These are phyloP conservation scores for Metallyticus violacea DNA, from an alignment of 2,888 invertebrate species.

Conservation along the genomic window DNA sequence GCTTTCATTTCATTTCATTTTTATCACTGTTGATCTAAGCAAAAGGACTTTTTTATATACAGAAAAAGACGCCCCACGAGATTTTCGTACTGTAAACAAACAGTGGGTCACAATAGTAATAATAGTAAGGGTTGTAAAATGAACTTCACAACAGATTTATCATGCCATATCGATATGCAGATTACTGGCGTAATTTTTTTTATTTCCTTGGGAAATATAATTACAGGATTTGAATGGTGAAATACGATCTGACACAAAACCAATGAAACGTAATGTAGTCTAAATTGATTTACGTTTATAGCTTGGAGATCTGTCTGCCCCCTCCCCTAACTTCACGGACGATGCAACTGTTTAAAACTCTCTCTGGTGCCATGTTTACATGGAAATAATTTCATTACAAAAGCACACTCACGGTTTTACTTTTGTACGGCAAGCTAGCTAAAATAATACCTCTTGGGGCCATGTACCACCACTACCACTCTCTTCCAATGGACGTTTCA, in stretches of 20 bases:
- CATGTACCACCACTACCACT: not conserved
- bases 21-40: no score
- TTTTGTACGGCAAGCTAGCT: not conserved
- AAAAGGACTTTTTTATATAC: not conserved
- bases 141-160: constrained; percentile 13
- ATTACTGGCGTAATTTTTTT: not conserved
- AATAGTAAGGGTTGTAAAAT: not conserved
- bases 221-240: constrained; percentile 3
- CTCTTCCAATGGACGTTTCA: constrained; percentile 12
- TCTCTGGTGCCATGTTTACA: not conserved
- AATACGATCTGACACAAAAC: constrained; percentile 13
- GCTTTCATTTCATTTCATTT: no score
- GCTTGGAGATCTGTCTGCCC: not conserved
- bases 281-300: constrained; percentile 16
- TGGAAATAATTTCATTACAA: not conserved
- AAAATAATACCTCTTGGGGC: constrained; percentile 15
- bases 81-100: not conserved
- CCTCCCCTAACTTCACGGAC: not conserved
- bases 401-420: not conserved
- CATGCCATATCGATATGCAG: constrained; percentile 1
- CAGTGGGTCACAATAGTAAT: not conserved
- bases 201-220: not conserved
- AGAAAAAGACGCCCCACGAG: not conserved
- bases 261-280: constrained; percentile 16
- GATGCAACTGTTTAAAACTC: not conserved